Evolutionary conservation across 2,113 vertebrate species (phyloP).

Genomic region (Sciurus niger): DNA sequence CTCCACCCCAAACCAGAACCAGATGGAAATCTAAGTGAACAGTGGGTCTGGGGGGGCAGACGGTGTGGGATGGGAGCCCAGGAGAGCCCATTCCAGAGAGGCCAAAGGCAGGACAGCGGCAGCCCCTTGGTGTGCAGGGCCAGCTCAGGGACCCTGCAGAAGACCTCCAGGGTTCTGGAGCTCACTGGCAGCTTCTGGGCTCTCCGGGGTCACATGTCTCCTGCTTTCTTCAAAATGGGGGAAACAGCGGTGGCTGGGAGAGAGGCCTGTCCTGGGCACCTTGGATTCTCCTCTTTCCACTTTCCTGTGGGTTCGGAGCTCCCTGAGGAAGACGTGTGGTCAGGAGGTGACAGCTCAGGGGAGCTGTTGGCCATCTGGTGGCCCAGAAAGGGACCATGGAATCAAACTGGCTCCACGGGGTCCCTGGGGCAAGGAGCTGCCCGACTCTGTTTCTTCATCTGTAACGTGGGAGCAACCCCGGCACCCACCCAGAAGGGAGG

Average conservation of each 20-base stretch:
- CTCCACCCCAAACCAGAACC: constrained; percentile 23
- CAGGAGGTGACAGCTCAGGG: neutral
- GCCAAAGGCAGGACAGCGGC: neutral
- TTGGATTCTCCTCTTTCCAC: too few relatives aligned
- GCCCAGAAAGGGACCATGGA: neutral
- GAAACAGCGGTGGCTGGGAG: neutral
- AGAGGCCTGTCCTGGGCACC: neutral
- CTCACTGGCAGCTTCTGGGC: too few relatives aligned
- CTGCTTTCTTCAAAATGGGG: neutral
- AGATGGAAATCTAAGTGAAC: neutral
- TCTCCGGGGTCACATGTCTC: neutral
- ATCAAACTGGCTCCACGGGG: too few relatives aligned
- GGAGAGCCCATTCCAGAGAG: neutral
- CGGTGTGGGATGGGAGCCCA: neutral
- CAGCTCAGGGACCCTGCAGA: neutral
- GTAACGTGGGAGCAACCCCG: neutral
- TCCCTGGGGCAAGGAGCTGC: neutral
- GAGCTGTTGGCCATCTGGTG: neutral
- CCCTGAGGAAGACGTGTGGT: neutral
- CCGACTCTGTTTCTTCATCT: neutral
- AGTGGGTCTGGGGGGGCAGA: neutral
- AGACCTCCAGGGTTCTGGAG: neutral
- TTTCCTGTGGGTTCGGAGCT: neutral
- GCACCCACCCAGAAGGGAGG: neutral
- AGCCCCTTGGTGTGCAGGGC: neutral